A percentile compares a stretch with the other conserved stretches of the same genome.
phyloP scores from a whole-genome alignment of 2,888 invertebrate species.

The Rutpela maculata region DNA sequence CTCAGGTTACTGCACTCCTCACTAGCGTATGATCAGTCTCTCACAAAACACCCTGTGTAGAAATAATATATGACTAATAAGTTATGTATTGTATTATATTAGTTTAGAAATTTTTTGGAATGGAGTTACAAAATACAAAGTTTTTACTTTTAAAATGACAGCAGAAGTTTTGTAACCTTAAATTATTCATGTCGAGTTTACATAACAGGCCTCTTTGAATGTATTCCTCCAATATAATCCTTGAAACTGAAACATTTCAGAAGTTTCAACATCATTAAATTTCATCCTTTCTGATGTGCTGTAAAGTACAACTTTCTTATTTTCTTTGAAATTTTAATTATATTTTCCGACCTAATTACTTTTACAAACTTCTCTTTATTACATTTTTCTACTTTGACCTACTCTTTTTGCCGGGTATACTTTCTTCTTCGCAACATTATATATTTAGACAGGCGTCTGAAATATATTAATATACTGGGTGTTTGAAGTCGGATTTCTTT shows the following conservation, averaged over 20 bases:
- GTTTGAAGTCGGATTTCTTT: no score
- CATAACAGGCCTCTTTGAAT: neutral
- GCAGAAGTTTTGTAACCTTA: neutral
- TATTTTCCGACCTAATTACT: neutral
- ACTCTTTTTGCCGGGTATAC: neutral
- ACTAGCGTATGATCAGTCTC: no score
- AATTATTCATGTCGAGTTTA: constrained; percentile 1
- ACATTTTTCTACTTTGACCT: neutral
- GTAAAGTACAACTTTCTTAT: neutral
- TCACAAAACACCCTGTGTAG: no score
- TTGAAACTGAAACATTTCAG: neutral
- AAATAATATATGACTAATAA: no score
- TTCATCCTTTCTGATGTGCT: neutral
- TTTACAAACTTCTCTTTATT: neutral
- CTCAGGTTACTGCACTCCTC: no score
- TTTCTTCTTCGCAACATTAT: no score
- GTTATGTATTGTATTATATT: no score
- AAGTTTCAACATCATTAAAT: constrained; percentile 7
- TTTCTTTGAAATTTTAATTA: constrained; percentile 2
- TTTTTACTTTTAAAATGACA: neutral
- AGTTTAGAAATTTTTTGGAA: no score
- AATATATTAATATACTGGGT: no score
- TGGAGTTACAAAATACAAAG: no score
- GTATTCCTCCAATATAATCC: constrained; percentile 5
- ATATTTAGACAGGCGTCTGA: no score